These are phyloP conservation scores for Syndactyla subalaris DNA, from an alignment of 2,797 vertebrate genomes.

Conservation along the genomic window DNA sequence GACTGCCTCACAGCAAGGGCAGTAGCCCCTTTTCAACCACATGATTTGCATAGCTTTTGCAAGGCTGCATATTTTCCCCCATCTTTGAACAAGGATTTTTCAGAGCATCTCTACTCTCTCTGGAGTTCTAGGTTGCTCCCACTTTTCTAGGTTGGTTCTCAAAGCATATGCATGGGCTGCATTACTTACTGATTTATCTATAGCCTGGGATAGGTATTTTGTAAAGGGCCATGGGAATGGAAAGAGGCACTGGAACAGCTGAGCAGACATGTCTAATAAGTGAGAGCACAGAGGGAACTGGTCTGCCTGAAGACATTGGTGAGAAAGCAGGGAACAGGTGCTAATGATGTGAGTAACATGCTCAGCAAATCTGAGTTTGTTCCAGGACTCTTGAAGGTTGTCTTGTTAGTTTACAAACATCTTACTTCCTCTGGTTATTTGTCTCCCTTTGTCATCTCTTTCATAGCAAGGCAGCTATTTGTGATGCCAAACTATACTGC, in stretches of 20 bases:
- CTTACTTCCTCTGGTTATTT: neutral
- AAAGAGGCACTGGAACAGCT: neutral
- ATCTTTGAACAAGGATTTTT: neutral
- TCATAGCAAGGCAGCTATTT: neutral
- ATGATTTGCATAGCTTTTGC: neutral
- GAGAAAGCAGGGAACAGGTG: neutral
- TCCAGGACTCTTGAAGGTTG: neutral
- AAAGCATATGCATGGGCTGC: neutral
- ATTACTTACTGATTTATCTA: neutral
- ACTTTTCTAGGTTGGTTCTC: neutral
- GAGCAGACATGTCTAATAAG: neutral
- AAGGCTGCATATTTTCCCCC: neutral
- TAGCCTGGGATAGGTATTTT: neutral
- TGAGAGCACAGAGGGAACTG: neutral
- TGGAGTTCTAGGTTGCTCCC: neutral
- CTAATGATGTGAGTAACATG: neutral
- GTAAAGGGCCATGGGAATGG: neutral
- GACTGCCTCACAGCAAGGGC: neutral
- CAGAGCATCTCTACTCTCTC: neutral
- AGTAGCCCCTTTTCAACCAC: neutral
- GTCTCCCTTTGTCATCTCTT: neutral
- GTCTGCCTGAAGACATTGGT: neutral
- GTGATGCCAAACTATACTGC: neutral
- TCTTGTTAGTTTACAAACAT: neutral
- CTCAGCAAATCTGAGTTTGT: neutral